A percentile compares a stretch with the other conserved stretches of the same genome.
These are phyloP conservation scores for Crax fasciolata DNA, from an alignment of 2,797 vertebrate species.

Conservation along the genomic window DNA sequence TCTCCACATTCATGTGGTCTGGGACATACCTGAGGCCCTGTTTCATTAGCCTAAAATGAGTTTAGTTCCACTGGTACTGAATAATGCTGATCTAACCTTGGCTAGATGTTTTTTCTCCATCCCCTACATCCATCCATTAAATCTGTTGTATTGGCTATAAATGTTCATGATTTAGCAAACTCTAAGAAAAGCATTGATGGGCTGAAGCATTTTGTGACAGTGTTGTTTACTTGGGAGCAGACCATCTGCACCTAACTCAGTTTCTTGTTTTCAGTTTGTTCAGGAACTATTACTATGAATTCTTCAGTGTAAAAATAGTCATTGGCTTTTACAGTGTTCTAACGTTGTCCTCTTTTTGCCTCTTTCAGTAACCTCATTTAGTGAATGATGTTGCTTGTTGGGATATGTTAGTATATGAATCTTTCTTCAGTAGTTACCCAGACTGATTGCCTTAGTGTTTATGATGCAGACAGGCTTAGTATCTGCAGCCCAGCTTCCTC, in stretches of 20 bases:
- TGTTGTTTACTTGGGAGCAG: slow-evolving; percentile 13
- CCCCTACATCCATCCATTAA: background rate
- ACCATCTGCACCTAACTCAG: slow-evolving; percentile 29
- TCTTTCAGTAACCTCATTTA: background rate
- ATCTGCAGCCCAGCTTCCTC: background rate
- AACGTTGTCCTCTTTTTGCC: background rate
- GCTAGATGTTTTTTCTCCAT: background rate
- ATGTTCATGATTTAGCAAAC: slow-evolving; percentile 1
- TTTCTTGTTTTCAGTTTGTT: slow-evolving; percentile 43
- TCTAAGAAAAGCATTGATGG: no score
- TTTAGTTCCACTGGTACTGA: background rate
- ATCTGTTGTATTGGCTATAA: background rate
- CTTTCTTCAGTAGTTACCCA: background rate
- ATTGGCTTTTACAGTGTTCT: slow-evolving; percentile 6
- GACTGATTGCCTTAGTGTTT: background rate
- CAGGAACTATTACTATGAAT: slow-evolving; percentile 11
- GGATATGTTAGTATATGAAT: background rate
- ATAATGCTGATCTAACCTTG: background rate
- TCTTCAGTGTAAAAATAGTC: background rate
- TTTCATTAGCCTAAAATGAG: background rate
- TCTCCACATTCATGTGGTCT: background rate
- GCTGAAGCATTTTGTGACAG: background rate
- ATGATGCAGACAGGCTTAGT: background rate
- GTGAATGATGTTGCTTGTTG: background rate
- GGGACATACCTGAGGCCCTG: background rate